Conservation (phyloP, 2,113 vertebrate species). For the Mormyrus iriodes region DNA sequence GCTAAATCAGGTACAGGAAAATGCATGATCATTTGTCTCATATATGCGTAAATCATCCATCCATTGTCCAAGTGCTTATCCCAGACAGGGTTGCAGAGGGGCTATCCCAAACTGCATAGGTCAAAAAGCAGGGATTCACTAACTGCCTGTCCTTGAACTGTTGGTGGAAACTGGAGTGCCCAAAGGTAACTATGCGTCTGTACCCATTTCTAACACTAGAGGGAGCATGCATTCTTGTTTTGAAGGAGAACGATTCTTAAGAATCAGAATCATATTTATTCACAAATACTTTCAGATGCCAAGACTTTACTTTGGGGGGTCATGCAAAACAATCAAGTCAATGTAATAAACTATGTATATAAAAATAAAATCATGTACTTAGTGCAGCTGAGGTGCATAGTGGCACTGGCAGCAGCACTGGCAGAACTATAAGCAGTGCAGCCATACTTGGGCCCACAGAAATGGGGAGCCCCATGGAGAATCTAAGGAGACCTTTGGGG, state of each 20-base stretch:
- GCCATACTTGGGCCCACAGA: neutral
- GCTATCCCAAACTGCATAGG: neutral
- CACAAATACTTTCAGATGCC: neutral
- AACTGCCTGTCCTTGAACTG: neutral
- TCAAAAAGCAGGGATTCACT: neutral
- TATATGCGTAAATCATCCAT: neutral
- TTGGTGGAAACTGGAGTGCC: neutral
- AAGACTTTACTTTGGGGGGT: neutral
- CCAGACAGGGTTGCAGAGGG: neutral
- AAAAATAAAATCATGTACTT: neutral
- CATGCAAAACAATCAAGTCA: neutral
- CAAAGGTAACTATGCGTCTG: neutral
- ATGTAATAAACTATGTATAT: neutral
- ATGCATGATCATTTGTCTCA: neutral
- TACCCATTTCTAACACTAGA: constrained; percentile 3
- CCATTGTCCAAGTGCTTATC: neutral
- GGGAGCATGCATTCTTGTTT: neutral
- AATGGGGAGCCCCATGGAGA: no score
- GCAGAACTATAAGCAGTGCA: neutral
- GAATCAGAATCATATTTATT: neutral
- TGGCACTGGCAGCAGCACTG: neutral
- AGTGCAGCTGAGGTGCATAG: neutral
- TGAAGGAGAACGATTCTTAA: neutral
- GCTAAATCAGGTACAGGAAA: neutral
- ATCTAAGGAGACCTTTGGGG: no score